Conservation (phyloP, 2,113 vertebrate genomes). For the Austrofundulus limnaeus region DNA sequence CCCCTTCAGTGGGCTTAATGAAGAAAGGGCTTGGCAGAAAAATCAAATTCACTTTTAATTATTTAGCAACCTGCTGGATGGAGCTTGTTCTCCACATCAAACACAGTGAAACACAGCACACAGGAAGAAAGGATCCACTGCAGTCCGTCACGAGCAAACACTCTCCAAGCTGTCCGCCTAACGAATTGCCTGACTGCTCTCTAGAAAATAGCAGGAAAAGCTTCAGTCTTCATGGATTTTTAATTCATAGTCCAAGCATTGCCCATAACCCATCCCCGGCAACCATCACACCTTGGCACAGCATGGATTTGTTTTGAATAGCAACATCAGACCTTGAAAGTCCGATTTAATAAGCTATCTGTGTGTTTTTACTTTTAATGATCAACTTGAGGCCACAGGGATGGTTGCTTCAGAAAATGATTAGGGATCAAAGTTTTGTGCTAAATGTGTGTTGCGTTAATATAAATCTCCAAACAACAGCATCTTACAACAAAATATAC, state of each 20-base stretch:
- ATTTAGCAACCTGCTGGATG: constrained; percentile 54
- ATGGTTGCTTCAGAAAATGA: constrained; percentile 11
- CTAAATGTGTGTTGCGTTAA: not conserved
- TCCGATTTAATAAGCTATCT: not conserved
- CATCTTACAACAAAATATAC: not conserved
- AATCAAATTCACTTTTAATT: constrained; percentile 66
- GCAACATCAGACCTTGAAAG: not conserved
- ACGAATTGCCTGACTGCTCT: constrained; percentile 31
- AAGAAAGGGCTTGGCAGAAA: constrained; percentile 35
- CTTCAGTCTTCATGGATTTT: constrained; percentile 40
- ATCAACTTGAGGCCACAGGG: constrained; percentile 1
- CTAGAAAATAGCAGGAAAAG: constrained; percentile 24
- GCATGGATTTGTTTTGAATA: constrained; percentile 1
- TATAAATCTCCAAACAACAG: not conserved
- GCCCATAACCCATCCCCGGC: constrained; percentile 1
- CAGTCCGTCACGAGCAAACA: constrained; percentile 41
- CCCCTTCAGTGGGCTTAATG: constrained; percentile 30
- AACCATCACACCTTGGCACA: constrained; percentile 8
- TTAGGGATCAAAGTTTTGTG: constrained; percentile 13
- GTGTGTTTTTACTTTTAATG: constrained; percentile 20
- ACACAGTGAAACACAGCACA: constrained; percentile 32
- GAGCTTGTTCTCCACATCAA: constrained; percentile 41
- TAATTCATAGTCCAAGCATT: constrained; percentile 27
- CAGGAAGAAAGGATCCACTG: constrained; percentile 10
- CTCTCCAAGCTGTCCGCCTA: constrained; percentile 36